Evolutionary conservation across 1,140 invertebrate genomes (phyloP).

Genomic region (Drosophila setifemur): DNA sequence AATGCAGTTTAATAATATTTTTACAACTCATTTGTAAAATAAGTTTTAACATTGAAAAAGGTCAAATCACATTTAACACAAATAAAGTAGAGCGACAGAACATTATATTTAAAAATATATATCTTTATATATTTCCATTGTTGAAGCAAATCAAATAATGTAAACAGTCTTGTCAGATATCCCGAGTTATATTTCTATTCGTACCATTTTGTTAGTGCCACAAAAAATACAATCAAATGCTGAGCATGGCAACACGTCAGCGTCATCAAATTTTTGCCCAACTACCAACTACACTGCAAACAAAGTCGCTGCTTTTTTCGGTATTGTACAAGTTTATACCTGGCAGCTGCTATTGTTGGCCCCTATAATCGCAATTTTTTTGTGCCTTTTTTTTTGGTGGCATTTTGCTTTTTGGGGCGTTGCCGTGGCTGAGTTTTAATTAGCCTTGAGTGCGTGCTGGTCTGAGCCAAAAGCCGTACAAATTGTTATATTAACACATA

Average conservation of each 20-base stretch:
- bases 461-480: slow-evolving; percentile 66
- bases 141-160: neutral
- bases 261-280: slow-evolving; percentile 53
- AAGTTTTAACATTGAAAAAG: too few species aligned
- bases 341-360: slow-evolving; percentile 31
- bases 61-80: too few species aligned
- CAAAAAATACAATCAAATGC: slow-evolving; percentile 43
- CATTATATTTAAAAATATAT: too few species aligned
- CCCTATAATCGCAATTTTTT: slow-evolving; percentile 14
- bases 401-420: slow-evolving; percentile 57
- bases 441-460: slow-evolving; percentile 73
- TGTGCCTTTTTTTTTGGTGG: slow-evolving; percentile 3
- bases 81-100: too few species aligned
- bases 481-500: slow-evolving; percentile 75
- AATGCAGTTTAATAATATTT: neutral
- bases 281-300: slow-evolving; percentile 39
- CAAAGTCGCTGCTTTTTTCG: neutral
- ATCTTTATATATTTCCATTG: too few species aligned
- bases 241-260: slow-evolving; percentile 58
- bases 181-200: slow-evolving; percentile 9
- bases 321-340: slow-evolving; percentile 17
- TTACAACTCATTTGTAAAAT: too few species aligned
- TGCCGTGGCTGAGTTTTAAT: slow-evolving; percentile 70
- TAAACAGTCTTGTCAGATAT: slow-evolving; percentile 4
- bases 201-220: slow-evolving; percentile 43